Evolutionary conservation across 2,113 vertebrate species (phyloP).

Genomic region (Lasiurus borealis): DNA sequence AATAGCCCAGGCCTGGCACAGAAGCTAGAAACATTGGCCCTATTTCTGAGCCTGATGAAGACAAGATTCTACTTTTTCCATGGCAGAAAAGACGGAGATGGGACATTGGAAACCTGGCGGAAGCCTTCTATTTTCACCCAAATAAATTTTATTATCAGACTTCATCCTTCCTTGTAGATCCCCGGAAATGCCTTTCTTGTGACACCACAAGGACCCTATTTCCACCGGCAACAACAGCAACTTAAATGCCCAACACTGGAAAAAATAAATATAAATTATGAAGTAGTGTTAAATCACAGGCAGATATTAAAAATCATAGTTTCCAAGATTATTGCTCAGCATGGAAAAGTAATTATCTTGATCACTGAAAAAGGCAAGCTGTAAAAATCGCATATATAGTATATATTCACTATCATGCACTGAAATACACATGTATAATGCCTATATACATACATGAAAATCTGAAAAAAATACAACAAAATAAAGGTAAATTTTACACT

Average conservation of each 20-base stretch:
- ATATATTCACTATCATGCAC: background rate
- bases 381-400: background rate
- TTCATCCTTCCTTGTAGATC: background rate
- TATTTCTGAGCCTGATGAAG: background rate
- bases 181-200: background rate
- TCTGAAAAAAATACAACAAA: background rate
- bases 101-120: background rate
- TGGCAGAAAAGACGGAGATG: background rate
- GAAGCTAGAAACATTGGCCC: background rate
- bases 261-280: background rate
- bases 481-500: background rate
- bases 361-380: background rate
- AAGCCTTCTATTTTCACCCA: background rate
- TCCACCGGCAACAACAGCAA: background rate
- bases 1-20: background rate
- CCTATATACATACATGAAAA: background rate
- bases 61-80: background rate
- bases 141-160: background rate
- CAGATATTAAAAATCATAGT: background rate
- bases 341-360: background rate
- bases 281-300: background rate
- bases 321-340: constrained; percentile 33
- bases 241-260: background rate
- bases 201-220: background rate
- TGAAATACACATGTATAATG: background rate